These are phyloP conservation scores for Bruchidius siliquastri DNA, from an alignment of 2,888 invertebrate genomes.

Conservation along the genomic window DNA sequence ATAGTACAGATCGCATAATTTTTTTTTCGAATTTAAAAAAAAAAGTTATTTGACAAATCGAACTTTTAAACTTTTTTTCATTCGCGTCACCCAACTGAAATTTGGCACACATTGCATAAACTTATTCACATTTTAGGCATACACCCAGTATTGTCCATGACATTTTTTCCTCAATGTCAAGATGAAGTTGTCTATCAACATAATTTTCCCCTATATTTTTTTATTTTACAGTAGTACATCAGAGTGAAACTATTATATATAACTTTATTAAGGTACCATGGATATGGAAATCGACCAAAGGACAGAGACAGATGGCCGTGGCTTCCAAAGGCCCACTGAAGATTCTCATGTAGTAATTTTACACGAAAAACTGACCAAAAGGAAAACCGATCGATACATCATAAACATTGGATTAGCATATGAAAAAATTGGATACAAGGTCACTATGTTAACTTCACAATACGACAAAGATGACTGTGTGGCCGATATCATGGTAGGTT, in stretches of 20 bases:
- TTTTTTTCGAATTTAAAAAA: too few relatives aligned
- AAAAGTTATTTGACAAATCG: too few relatives aligned
- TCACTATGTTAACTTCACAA: constrained; percentile 35
- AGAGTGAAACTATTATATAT: neutral
- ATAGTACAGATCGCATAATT: too few relatives aligned
- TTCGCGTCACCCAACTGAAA: too few relatives aligned
- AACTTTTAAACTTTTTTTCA: too few relatives aligned
- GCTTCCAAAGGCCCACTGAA: constrained; percentile 2
- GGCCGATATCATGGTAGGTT: constrained; percentile 35
- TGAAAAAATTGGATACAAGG: constrained; percentile 34
- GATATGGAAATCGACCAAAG: neutral
- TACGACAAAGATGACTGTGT: constrained; percentile 31
- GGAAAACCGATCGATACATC: constrained; percentile 37
- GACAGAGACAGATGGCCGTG: neutral
- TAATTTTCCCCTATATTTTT: neutral
- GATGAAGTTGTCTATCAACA: neutral
- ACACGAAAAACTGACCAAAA: constrained; percentile 36
- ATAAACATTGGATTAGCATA: constrained; percentile 36
- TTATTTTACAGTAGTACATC: neutral
- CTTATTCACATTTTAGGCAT: too few relatives aligned
- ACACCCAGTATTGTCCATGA: neutral
- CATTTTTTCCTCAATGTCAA: neutral
- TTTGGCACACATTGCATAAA: too few relatives aligned
- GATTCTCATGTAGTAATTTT: constrained; percentile 33
- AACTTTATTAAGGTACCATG: neutral